These are phyloP conservation scores for Trissolcus japonicus DNA, from an alignment of 2,888 invertebrate genomes.

Conservation along the genomic window DNA sequence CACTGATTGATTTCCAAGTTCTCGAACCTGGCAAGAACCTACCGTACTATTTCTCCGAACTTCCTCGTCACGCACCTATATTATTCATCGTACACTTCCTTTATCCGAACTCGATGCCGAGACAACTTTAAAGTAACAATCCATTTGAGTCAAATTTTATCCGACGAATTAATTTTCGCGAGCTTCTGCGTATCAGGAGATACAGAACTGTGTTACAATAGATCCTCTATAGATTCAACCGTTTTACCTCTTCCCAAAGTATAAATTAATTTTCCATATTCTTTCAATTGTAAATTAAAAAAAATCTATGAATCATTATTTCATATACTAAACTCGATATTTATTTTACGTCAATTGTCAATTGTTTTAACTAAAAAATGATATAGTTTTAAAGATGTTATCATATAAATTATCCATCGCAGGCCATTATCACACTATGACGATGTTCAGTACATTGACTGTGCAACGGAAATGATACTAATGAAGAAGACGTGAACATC, in stretches of 20 bases:
- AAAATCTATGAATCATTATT: too few relatives aligned
- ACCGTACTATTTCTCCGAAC: slow-evolving; percentile 53
- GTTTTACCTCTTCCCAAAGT: not conserved
- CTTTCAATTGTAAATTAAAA: too few relatives aligned
- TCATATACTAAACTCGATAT: too few relatives aligned
- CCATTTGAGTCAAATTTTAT: slow-evolving; percentile 55
- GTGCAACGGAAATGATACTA: slow-evolving; percentile 49
- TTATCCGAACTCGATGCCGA: slow-evolving; percentile 50
- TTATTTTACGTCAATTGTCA: too few relatives aligned
- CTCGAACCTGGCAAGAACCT: slow-evolving; percentile 66
- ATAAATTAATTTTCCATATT: not conserved
- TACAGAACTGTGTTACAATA: slow-evolving; percentile 15
- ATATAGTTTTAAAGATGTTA: slow-evolving; percentile 1
- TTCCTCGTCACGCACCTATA: slow-evolving; percentile 55
- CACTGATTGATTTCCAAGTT: slow-evolving; percentile 75
- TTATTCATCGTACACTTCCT: slow-evolving; percentile 55
- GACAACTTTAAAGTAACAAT: slow-evolving; percentile 54
- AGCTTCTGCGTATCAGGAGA: slow-evolving; percentile 33
- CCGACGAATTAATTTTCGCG: slow-evolving; percentile 48
- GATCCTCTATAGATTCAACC: not conserved
- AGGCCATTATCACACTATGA: slow-evolving; percentile 18
- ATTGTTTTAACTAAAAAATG: not conserved
- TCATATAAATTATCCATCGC: slow-evolving; percentile 19
- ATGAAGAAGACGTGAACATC: slow-evolving; percentile 54
- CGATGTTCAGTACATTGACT: slow-evolving; percentile 58